Base-by-base conservation (phyloP, 2,113 vertebrate species). In the Numenius arquata region DNA sequence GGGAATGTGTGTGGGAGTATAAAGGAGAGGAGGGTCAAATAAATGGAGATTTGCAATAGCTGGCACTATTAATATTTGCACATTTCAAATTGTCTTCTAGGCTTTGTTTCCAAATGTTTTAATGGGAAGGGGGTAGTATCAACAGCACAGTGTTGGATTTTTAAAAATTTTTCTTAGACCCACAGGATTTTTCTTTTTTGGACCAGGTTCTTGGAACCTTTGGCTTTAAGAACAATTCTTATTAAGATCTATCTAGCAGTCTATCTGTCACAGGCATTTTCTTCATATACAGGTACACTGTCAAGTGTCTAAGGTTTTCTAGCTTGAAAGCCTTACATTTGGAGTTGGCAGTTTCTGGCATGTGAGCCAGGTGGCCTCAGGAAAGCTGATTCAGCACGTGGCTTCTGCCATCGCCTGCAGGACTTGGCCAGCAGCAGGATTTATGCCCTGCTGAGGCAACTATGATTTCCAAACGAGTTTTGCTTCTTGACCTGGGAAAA, bases 311-410 rank as follows among this genome's bases (percentile, higher is more conserved):
- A 47, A 79, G 74, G 67, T 89, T 92, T 89, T 93, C 91, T 73
- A 85, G 74, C 59, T 67, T 18, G 45, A 89, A 80, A 96, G 74
- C 74, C 56, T 92, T 73, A 73, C 83, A 71, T 93, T 87, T 92
- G 90, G 92, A 85, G 68, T 13, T 93, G 96, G 92, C 90, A 91
- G 72, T 77, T 88, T 70, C 74, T 85, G 92, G 55, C 36, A 5
- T 32, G 38, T 30, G 63, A 96, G 71, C 92, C 96, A 96, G 88
- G 96, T 92, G 90, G 95, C 89, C 88, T 76, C 71, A 30, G 88
- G 87, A 89, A 94, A 85, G 84, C 92, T 73, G 81, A 96, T 72
- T 95, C 96, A 96, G 80, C 91, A 79, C 4, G 17, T 79, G 83
- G 85, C 81, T 96, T 79, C 91, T 94, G 73, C 80, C 80, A 66